These are phyloP conservation scores for Ornithoptera alexandrae DNA, from an alignment of 2,888 invertebrate genomes.

Conservation along the genomic window DNA sequence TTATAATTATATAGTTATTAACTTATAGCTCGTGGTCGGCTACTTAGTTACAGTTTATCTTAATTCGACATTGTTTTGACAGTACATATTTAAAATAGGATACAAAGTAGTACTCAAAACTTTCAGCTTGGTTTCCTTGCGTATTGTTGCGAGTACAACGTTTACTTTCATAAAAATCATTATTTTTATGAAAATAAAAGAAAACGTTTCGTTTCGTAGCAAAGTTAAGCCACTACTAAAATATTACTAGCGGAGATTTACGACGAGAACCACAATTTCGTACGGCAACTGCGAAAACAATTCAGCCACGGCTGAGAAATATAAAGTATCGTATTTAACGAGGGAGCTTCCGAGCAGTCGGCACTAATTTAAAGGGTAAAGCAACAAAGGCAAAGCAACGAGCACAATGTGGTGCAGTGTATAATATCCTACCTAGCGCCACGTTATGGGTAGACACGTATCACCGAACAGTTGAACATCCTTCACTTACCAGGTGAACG, in stretches of 20 bases:
- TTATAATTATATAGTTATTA: too few species aligned
- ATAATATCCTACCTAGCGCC: background rate
- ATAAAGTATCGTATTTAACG: background rate
- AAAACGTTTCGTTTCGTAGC: background rate
- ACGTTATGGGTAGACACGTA: too few species aligned
- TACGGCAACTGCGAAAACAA: slow-evolving; percentile 3
- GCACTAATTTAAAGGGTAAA: background rate
- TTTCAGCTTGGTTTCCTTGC: background rate
- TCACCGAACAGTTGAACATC: too few species aligned
- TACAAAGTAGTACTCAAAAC: too few species aligned
- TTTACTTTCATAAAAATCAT: background rate
- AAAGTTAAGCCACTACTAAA: background rate
- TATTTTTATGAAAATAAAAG: background rate
- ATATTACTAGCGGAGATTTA: slow-evolving; percentile 2
- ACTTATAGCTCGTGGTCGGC: too few species aligned
- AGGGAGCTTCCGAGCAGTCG: background rate
- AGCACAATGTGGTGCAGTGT: background rate
- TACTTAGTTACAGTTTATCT: too few species aligned
- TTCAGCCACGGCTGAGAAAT: background rate
- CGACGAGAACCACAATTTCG: background rate
- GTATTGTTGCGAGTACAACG: background rate
- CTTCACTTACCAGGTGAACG: too few species aligned
- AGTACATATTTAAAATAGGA: too few species aligned
- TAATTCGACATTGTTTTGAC: too few species aligned
- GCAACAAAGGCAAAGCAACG: background rate